Evolutionary conservation across 2,888 invertebrate species (phyloP), one percentile per base, ranked within the genome.

Genomic region (Diarsia rubi): DNA sequence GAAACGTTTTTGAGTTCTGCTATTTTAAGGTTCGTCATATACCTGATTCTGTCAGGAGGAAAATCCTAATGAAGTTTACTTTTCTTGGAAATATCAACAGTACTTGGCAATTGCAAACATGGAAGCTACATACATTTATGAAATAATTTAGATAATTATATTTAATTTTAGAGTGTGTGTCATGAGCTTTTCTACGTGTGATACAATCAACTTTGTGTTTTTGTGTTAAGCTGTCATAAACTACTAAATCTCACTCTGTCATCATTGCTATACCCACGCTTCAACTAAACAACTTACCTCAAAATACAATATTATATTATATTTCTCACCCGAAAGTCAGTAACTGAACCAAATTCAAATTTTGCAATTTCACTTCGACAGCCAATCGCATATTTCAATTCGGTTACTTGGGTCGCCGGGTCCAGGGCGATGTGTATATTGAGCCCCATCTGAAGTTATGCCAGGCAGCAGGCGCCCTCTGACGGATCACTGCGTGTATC

Each of bases 381-480:
- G 37, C n/a, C 49, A 45, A n/a, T 69, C 49, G 52, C 62, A 71
- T 60, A 82, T 73, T 60, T 73, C 47, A 66, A 49, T 66, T 78
- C 19, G 14, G 44, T 72, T 45, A 24, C 11, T 66, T 45, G 24
- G 27, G 37, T 19, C 52, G 45, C 16, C 5, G 59, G 37, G 59
- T 65, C 59, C 11, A 47, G 42, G 16, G 31, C 31, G 31, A 62
- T 42, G 65, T 68, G 57, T 79, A 57, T 52, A 70, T 52, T 60
- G 31, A 64, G 68, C 14, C 31, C 63, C 62, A 64, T 69, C 63
- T 45, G 21, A 62, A 64, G 68, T 66, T 74, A 62, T 67, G 62
- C 60, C 70, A 83, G 68, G 52, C 62, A 65, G 31, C 67, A 65
- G 75, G 68, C 71, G 69, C 73, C 57, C 47, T 71, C 62, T 52